Evolutionary conservation across 2,888 invertebrate species (phyloP), one percentile per base, ranked within the genome.

Genomic region (Oligia fasciuncula): DNA sequence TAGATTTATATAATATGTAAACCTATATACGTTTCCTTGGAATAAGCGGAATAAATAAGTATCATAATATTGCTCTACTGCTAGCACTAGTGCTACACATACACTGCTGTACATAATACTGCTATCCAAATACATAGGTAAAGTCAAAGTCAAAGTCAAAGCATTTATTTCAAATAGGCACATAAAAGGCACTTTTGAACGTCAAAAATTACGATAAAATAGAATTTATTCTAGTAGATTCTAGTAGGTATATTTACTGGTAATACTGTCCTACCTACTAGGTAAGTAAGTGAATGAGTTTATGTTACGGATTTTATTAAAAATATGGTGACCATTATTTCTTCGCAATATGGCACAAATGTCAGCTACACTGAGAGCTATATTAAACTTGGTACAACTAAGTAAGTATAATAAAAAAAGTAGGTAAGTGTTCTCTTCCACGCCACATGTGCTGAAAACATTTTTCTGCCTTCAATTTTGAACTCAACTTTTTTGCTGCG

Each of bases 401-500:
- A 23, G 40, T 57, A 49, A 23, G 40, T 57, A 49, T 57, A 82
- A 57, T 40, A 40, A 29, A 76, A 76, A 79, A 76, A 75, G 46
- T 54, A 54, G 29, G 14, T 23, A 80, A 51, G 84, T 19, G 29
- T 49, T 62, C 46, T 66, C 29, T 54, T 23, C 49, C 23, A 11
- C 2, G 29, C 65, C 62, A 65, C 29, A 78, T 68, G 54, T 84
- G 79, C 23, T 71, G 54, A 71, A 66, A 79, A 62, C 43, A 72
- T 80, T 67, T 66, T 70, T 23, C 66, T 17, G 54, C 72, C 62
- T 84, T 68, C 40, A 80, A 72, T 84, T 62, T 70, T 57, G 49
- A 80, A 49, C 71, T 84, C 35, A 43, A 29, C 17, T 40, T 84
- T 67, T 85, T 72, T 80, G 11, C 77, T 70, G 43, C 54, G 46